phyloP scores from a whole-genome alignment of 2,888 invertebrate species.

The Amphipyra tragopoginis region DNA sequence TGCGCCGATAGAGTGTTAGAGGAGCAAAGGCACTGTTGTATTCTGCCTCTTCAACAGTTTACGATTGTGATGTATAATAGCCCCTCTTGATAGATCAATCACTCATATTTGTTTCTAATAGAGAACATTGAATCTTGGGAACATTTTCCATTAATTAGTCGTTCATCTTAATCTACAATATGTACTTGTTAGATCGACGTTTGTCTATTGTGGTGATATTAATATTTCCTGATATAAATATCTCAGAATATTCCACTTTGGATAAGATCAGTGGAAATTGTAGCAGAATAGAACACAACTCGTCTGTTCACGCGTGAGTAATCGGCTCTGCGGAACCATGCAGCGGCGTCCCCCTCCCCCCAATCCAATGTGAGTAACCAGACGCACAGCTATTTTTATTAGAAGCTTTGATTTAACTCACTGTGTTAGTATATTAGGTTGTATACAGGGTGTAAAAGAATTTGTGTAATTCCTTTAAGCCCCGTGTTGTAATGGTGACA shows the following conservation, averaged over 20 bases:
- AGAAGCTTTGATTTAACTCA: too few relatives aligned
- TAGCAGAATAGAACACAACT: too few relatives aligned
- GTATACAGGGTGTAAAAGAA: constrained; percentile 7
- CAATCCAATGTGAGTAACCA: too few relatives aligned
- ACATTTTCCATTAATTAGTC: constrained; percentile 38
- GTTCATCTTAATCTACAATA: constrained; percentile 11
- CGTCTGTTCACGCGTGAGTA: too few relatives aligned
- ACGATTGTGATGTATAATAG: constrained; percentile 22
- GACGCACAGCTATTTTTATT: too few relatives aligned
- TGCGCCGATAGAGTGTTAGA: constrained; percentile 22
- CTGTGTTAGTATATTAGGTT: too few relatives aligned
- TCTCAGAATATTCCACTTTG: constrained; percentile 31
- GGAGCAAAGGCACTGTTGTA: constrained; percentile 20
- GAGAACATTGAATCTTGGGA: constrained; percentile 27
- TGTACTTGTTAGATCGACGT: constrained; percentile 9
- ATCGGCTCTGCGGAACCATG: too few relatives aligned
- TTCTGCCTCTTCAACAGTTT: constrained; percentile 17
- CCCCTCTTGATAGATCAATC: constrained; percentile 35
- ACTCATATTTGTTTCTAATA: constrained; percentile 29
- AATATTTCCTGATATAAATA: constrained; percentile 18
- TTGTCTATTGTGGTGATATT: constrained; percentile 25
- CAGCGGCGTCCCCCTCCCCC: too few relatives aligned
- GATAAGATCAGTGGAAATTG: too few relatives aligned
- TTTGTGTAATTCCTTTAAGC: too few relatives aligned
- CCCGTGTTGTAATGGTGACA: too few relatives aligned